These are phyloP conservation scores for Trachelus iudaicus DNA, from an alignment of 2,888 invertebrate genomes.

Conservation along the genomic window DNA sequence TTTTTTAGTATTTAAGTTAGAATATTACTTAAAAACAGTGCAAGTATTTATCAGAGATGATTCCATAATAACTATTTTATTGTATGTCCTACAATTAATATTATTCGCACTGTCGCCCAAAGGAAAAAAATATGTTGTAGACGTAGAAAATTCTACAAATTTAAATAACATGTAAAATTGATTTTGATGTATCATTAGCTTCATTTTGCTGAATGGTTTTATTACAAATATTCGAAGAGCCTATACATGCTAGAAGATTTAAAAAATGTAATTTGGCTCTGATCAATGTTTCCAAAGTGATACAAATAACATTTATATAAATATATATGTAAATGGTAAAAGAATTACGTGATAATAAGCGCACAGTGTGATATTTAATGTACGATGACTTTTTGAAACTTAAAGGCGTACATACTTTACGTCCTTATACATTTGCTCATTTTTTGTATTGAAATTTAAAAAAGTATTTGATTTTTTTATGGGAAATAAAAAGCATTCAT, in stretches of 20 bases:
- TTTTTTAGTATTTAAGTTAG: not conserved
- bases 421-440: not conserved
- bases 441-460: not conserved
- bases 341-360: conserved; percentile 12
- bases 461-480: not conserved
- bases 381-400: not conserved
- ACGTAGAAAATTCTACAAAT: conserved; percentile 3
- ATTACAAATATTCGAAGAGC: not conserved
- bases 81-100: not conserved
- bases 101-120: not conserved
- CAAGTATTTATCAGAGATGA: not conserved
- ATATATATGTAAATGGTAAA: conserved; percentile 28
- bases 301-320: conserved; percentile 18
- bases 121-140: not conserved
- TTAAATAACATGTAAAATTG: not conserved
- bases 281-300: conserved; percentile 4
- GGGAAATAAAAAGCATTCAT: not conserved
- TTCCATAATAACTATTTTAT: not conserved
- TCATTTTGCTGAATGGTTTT: not conserved
- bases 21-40: not conserved
- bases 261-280: not conserved
- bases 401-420: not conserved
- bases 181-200: not conserved
- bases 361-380: not conserved
- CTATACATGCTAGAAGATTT: not conserved